Evolutionary conservation across 2,888 invertebrate genomes (phyloP), one percentile per base, ranked within the genome.

Genomic region (Sceliomorpha sp.): DNA sequence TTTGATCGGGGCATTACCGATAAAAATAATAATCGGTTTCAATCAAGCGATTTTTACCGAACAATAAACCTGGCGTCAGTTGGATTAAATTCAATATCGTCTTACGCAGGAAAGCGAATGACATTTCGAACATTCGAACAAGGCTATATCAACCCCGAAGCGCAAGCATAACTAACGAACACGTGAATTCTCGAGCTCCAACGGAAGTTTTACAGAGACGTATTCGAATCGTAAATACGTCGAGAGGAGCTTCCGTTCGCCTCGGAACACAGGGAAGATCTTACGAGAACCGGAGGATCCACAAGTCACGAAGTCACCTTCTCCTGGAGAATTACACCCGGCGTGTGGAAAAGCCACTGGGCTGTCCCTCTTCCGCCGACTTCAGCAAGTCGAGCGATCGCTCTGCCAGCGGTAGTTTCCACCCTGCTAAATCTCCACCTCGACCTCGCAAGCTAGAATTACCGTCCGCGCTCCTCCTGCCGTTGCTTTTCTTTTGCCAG

Each of bases 151-250:
- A n/a, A n/a, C n/a, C n/a, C n/a, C n/a, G n/a, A n/a, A n/a, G n/a
- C n/a, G n/a, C n/a, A n/a, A n/a, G n/a, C n/a, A n/a, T n/a, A n/a
- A n/a, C n/a, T n/a, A n/a, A n/a, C n/a, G n/a, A n/a, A n/a, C n/a
- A n/a, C n/a, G n/a, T n/a, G n/a, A n/a, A n/a, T n/a, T n/a, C n/a
- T n/a, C n/a, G n/a, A n/a, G n/a, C n/a, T 42, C 20, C 10, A 72
- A 56, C 73, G 83, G 83, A 83, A 84, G 84, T 84, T 86, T 84
- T 84, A 85, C 81, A 82, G 82, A 84, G 86, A 86, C 80, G 82
- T 80, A 83, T 85, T 79, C 78, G 73, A 74, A 73, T 80, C 85
- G 84, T 85, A 85, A 85, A 84, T 81, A 80, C 80, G 84, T 83
- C 84, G 73, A 68, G 75, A 64, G 45, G 73, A 76, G n/a, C 75